These are phyloP conservation scores for Holacanthus passer DNA, from an alignment of 2,113 vertebrate species.

Conservation along the genomic window DNA sequence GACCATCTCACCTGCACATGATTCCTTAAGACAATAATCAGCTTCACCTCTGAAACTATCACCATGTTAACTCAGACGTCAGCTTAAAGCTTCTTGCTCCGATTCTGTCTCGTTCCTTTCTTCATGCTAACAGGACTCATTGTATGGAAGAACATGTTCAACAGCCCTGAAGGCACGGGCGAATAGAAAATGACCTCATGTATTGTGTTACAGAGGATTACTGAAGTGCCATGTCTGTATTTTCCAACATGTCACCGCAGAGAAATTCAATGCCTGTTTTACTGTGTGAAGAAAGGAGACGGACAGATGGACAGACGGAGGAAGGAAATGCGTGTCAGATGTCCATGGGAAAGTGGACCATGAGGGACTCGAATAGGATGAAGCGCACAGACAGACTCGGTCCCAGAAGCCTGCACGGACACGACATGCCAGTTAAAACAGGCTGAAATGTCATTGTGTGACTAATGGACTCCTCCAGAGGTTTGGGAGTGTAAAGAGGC, in stretches of 20 bases:
- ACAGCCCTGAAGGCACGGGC: conserved; percentile 10
- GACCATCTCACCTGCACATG: too few relatives aligned
- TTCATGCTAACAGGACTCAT: not conserved
- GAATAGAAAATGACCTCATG: conserved; percentile 24
- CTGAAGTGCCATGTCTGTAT: conserved; percentile 13
- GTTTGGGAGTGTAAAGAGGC: conserved; percentile 5
- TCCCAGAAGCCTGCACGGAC: conserved; percentile 35
- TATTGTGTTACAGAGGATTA: conserved; percentile 50
- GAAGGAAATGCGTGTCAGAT: conserved; percentile 66
- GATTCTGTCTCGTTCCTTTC: conserved; percentile 1
- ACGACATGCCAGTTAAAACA: conserved; percentile 43
- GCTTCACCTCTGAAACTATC: not conserved
- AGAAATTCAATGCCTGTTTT: conserved; percentile 40
- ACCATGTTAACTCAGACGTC: conserved; percentile 20
- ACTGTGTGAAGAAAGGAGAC: conserved; percentile 16
- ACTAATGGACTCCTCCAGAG: conserved; percentile 32
- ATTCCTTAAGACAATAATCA: not conserved
- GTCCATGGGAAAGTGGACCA: conserved; percentile 75
- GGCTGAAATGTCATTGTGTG: conserved; percentile 46
- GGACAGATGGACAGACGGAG: conserved; percentile 48
- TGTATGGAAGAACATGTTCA: conserved; percentile 16
- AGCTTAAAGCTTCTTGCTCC: conserved; percentile 5
- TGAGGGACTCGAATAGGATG: conserved; percentile 58
- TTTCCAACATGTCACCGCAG: conserved; percentile 33
- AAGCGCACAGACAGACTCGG: conserved; percentile 4